Evolutionary conservation across 2,888 invertebrate genomes (phyloP), one percentile per base, ranked within the genome.

Genomic region (Mythimna impura): DNA sequence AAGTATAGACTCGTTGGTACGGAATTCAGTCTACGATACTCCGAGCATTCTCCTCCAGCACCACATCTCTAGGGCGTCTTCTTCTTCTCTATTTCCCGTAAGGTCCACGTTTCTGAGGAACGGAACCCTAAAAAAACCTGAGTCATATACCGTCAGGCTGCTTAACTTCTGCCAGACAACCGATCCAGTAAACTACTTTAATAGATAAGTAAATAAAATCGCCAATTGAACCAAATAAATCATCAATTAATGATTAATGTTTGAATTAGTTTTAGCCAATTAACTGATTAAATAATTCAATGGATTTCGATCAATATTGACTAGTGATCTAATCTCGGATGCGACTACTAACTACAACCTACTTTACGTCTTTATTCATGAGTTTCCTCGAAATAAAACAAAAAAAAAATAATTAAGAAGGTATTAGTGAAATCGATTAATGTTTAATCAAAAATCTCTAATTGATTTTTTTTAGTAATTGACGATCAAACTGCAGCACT

Each of bases 231-330:
- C 61, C 57, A 75, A 64, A 72, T 76, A 72, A 69, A 68, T 66
- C 70, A 78, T 75, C 62, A 75, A 75, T 72, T 66, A 74, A 66
- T 71, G 60, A 77, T 77, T 62, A 74, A 66, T 86, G 63, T 87
- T 87, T 86, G 72, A 58, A 78, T 76, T 80, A 81, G 72, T 77
- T 76, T 78, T 75, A 83, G 61, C 60, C 86, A 84, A 88, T 89
- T 87, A 88, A 82, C 81, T 73, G 79, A 85, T 82, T 80, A 88
- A 89, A 88, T 76, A 88, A 82, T 84, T 73, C 79, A 67, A 66
- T 73, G 43, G 72, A 75, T 82, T 75, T 73, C 60, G 64, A 69
- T 78, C 71, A 84, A 84, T 81, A 87, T 87, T 87, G 69, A 76
- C 74, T 9, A 25, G 58, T 66, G 43, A 75, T 80, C 54, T 63